A percentile compares a stretch with the other conserved stretches of the same genome.
phyloP scores from a whole-genome alignment of 2,797 vertebrate species.

The Malurus leucopterus region DNA sequence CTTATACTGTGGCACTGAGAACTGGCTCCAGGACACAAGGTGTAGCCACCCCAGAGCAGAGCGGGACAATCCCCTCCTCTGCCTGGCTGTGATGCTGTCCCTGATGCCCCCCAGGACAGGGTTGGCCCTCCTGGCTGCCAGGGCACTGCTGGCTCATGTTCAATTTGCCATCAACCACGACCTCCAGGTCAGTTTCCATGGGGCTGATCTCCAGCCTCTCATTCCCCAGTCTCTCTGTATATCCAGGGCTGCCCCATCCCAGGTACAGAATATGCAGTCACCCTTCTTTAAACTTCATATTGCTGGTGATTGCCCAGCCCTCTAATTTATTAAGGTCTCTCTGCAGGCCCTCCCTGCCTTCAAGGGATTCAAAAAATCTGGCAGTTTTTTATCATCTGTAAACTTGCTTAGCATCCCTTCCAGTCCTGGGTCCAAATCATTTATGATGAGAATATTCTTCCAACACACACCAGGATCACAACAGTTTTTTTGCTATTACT shows the following conservation, averaged over 20 bases:
- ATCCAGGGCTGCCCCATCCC: not conserved
- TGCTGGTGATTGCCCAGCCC: not conserved
- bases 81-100: rapidly evolving
- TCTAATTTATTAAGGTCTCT: not conserved
- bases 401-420: not conserved
- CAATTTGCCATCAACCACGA: rapidly evolving
- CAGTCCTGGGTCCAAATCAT: not conserved
- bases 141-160: not conserved
- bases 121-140: not conserved
- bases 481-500: not conserved
- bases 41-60: not conserved
- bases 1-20: not conserved
- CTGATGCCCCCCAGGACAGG: not conserved
- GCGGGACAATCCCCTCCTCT: not conserved
- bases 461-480: not conserved
- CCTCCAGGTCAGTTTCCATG: rapidly evolving
- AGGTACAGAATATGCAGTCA: not conserved
- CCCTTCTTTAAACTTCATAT: not conserved
- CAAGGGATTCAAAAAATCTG: not conserved
- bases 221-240: not conserved
- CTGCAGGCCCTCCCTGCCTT: not conserved
- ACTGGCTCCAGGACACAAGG: rapidly evolving
- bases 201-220: not conserved
- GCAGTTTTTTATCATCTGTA: not conserved
- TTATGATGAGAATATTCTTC: not conserved